These are phyloP conservation scores for Dynastes maya DNA, from an alignment of 2,888 invertebrate genomes.

Conservation along the genomic window DNA sequence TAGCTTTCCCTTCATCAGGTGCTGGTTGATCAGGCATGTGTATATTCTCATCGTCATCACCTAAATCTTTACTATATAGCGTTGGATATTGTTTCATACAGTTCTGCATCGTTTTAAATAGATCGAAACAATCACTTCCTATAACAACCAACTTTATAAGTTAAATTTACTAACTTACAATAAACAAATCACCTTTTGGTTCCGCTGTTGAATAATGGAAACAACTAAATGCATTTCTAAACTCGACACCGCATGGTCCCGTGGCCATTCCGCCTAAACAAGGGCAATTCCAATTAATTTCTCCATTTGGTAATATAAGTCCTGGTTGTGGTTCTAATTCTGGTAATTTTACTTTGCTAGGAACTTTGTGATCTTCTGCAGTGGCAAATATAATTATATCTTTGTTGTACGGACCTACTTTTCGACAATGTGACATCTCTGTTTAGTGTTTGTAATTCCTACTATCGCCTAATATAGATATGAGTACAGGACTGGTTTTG, in stretches of 20 bases:
- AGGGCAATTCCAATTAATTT: slow-evolving; percentile 97
- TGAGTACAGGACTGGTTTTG: slow-evolving; percentile 71
- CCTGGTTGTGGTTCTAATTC: slow-evolving; percentile 85
- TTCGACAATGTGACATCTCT: slow-evolving; percentile 71
- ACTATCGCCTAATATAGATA: slow-evolving; percentile 68
- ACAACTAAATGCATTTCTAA: slow-evolving; percentile 95
- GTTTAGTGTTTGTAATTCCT: slow-evolving; percentile 64
- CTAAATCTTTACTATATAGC: slow-evolving; percentile 84
- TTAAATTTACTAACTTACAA: neutral
- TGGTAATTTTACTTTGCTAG: slow-evolving; percentile 81
- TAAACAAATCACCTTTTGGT: slow-evolving; percentile 80
- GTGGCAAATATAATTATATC: slow-evolving; percentile 89
- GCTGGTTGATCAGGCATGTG: slow-evolving; percentile 59
- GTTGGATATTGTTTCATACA: slow-evolving; percentile 92
- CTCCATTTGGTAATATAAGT: slow-evolving; percentile 86
- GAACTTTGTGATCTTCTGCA: slow-evolving; percentile 83
- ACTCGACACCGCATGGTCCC: slow-evolving; percentile 95
- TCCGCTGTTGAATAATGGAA: slow-evolving; percentile 93
- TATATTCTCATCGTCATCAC: slow-evolving; percentile 73
- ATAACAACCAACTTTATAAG: slow-evolving; percentile 50
- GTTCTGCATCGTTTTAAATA: slow-evolving; percentile 91
- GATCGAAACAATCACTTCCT: slow-evolving; percentile 89
- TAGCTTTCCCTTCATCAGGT: slow-evolving; percentile 56
- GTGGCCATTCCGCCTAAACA: slow-evolving; percentile 98
- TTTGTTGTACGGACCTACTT: slow-evolving; percentile 76